Conservation (phyloP, 2,888 invertebrate genomes). For the Salticus scenicus region DNA sequence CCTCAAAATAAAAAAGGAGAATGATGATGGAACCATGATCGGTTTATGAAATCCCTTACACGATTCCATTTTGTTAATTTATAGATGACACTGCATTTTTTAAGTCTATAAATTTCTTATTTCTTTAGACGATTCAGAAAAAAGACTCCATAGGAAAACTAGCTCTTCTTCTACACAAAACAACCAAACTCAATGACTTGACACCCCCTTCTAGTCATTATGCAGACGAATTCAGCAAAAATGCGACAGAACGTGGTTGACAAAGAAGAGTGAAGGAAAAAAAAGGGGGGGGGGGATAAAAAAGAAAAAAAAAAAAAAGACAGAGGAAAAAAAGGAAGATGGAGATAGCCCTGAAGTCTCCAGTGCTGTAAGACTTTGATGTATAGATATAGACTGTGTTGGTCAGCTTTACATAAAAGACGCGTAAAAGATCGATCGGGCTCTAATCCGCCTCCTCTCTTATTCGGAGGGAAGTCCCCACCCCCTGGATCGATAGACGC, state of each 20-base stretch:
- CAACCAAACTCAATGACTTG: not conserved
- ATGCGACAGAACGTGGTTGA: conserved; percentile 16
- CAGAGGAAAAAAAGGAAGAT: conserved; percentile 10
- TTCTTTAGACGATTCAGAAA: no score
- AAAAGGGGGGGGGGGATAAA: not conserved
- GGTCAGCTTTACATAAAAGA: conserved; percentile 70
- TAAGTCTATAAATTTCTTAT: no score
- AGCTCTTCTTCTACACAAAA: no score
- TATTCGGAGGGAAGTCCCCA: conserved; percentile 50
- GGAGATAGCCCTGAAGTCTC: conserved; percentile 44
- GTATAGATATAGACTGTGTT: conserved; percentile 69
- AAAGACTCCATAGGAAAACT: no score
- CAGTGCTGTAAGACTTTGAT: conserved; percentile 40
- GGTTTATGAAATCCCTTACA: no score
- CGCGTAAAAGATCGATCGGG: conserved; percentile 67
- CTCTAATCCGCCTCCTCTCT: conserved; percentile 59
- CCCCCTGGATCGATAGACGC: conserved; percentile 51
- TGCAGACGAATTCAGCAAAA: conserved; percentile 17
- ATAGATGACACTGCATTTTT: no score
- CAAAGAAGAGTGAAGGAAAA: not conserved
- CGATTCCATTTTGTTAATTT: no score
- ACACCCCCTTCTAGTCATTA: not conserved
- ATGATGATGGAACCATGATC: no score
- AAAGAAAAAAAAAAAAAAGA: not conserved
- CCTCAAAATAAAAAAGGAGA: no score